Conservation (phyloP, 2,888 invertebrate genomes). For the Cenopis cana region DNA sequence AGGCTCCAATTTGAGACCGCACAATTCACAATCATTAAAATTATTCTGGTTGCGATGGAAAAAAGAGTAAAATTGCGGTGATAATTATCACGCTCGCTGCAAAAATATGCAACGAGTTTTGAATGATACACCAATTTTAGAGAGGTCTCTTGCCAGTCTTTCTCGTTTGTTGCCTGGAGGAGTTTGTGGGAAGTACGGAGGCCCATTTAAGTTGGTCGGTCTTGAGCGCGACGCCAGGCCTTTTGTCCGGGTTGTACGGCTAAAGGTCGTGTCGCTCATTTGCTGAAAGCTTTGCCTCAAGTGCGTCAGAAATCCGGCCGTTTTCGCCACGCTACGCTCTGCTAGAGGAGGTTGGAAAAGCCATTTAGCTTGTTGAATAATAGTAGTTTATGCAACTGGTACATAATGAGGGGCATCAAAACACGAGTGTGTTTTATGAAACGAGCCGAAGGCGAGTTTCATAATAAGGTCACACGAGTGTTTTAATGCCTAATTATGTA, state of each 20-base stretch:
- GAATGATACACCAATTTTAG: constrained; percentile 54
- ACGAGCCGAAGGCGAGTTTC: too few relatives aligned
- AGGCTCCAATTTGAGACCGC: constrained; percentile 6
- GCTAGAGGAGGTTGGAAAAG: constrained; percentile 20
- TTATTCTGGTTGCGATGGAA: constrained; percentile 29
- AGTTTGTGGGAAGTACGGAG: constrained; percentile 50
- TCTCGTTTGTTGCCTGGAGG: constrained; percentile 52
- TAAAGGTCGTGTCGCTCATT: constrained; percentile 72
- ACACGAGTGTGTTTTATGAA: too few relatives aligned
- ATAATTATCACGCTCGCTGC: constrained; percentile 52
- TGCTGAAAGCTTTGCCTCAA: constrained; percentile 71
- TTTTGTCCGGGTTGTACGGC: constrained; percentile 62
- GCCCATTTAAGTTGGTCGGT: constrained; percentile 52
- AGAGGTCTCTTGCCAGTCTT: constrained; percentile 55
- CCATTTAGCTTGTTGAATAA: constrained; percentile 14
- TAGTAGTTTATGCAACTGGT: too few relatives aligned
- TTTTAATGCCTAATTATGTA: too few relatives aligned
- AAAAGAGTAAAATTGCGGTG: constrained; percentile 47
- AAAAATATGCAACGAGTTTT: constrained; percentile 63
- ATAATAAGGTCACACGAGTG: too few relatives aligned
- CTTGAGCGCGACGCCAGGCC: constrained; percentile 60
- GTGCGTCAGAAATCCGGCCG: constrained; percentile 63
- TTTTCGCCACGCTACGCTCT: constrained; percentile 54
- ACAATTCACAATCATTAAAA: constrained; percentile 39
- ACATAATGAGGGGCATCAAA: too few relatives aligned